Conservation (phyloP, 2,113 vertebrate genomes). For the Eubucco bourcierii region DNA sequence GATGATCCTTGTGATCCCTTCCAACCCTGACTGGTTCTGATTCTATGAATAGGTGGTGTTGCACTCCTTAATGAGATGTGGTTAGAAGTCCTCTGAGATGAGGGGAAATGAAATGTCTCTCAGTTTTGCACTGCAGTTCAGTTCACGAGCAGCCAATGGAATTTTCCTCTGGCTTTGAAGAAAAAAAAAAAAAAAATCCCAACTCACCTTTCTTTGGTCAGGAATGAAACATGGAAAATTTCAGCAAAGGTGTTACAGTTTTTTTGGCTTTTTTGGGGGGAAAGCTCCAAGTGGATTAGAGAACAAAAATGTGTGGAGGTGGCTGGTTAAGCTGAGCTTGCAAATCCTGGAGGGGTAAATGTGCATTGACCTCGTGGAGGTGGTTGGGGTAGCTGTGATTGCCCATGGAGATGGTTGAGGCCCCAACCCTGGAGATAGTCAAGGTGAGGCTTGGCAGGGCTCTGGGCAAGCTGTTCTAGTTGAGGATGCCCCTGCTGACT, state of each 20-base stretch:
- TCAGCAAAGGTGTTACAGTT: background rate
- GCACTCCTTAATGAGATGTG: background rate
- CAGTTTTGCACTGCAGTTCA: conserved; percentile 35
- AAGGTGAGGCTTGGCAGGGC: no score
- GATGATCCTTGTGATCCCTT: no score
- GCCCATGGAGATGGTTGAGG: no score
- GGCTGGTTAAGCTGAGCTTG: no score
- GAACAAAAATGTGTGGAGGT: no score
- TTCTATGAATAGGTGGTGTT: background rate
- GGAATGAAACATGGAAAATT: conserved; percentile 25
- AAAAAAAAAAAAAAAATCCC: background rate
- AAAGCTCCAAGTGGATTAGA: background rate
- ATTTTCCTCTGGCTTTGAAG: conserved; percentile 41
- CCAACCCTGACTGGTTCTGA: no score
- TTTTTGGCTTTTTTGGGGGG: background rate
- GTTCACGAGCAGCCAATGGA: conserved; percentile 3
- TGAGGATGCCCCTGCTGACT: no score
- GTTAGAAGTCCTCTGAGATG: background rate
- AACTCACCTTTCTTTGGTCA: conserved; percentile 21
- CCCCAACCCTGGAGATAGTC: no score
- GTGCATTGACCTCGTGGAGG: no score
- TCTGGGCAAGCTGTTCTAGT: no score
- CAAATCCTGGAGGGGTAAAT: no score
- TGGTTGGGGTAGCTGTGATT: no score
- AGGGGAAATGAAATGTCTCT: background rate